Conservation (phyloP, 2,888 invertebrate genomes). For the Sicus ferrugineus region DNA sequence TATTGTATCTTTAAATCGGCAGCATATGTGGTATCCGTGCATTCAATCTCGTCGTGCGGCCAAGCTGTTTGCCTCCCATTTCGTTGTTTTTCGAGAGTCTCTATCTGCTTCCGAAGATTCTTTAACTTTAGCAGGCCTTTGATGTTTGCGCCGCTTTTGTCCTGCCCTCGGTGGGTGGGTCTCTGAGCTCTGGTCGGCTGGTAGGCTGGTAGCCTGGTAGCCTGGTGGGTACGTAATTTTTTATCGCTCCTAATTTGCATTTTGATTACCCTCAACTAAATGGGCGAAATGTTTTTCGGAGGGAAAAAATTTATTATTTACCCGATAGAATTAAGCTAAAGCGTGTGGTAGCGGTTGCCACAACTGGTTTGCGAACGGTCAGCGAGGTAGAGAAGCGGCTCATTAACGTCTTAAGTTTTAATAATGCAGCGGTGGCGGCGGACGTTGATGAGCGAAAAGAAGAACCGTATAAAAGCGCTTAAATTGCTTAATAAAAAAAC, state of each 20-base stretch:
- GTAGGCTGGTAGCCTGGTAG: background rate
- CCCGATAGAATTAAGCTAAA: slow-evolving; percentile 14
- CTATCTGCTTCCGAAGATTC: slow-evolving; percentile 4
- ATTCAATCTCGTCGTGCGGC: background rate
- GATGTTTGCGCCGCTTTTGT: background rate
- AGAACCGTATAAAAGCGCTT: background rate
- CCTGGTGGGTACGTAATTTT: slow-evolving; percentile 1
- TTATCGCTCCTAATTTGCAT: slow-evolving; percentile 20
- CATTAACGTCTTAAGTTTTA: background rate
- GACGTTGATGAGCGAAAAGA: background rate
- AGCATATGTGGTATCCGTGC: background rate
- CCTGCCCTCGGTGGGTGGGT: background rate
- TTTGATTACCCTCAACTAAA: slow-evolving; percentile 23
- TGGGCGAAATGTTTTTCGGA: background rate
- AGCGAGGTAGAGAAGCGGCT: background rate
- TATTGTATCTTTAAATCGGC: background rate
- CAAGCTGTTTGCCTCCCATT: background rate
- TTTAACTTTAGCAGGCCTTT: background rate
- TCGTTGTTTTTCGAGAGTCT: background rate
- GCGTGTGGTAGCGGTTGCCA: background rate
- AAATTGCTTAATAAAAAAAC: background rate
- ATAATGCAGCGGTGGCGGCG: background rate
- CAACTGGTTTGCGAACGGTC: no score
- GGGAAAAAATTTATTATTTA: background rate
- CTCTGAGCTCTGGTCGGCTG: background rate